Percentiles rank a stretch among this genome's conserved stretches.
These are phyloP conservation scores for Melanostoma mellinum DNA, from an alignment of 2,888 invertebrate species.

Conservation along the genomic window DNA sequence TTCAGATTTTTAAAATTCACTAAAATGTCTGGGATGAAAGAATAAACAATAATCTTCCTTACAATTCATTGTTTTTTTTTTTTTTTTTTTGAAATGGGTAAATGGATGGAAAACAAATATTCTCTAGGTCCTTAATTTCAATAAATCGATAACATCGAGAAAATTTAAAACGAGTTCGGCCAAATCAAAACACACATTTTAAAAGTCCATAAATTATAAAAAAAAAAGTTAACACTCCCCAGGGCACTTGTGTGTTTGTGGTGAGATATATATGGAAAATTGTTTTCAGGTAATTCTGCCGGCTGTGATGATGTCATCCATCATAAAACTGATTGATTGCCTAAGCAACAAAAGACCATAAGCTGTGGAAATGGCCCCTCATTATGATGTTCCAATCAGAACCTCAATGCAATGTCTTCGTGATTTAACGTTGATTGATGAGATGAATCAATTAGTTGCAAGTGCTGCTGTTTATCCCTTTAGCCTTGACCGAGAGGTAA, in stretches of 20 bases:
- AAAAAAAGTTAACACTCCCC: conserved; percentile 12
- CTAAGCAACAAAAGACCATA: conserved; percentile 38
- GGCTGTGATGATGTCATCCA: conserved; percentile 31
- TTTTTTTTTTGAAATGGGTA: too few species aligned
- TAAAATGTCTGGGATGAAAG: too few species aligned
- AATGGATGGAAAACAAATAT: too few species aligned
- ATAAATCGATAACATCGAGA: background rate
- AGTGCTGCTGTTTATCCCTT: conserved; percentile 29
- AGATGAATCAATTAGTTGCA: conserved; percentile 65
- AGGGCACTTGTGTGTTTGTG: background rate
- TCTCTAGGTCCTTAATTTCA: conserved; percentile 13
- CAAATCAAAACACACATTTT: background rate
- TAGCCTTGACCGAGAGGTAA: background rate
- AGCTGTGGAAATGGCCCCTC: conserved; percentile 28
- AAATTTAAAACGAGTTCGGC: too few species aligned
- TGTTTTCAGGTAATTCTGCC: conserved; percentile 8
- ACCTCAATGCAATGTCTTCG: conserved; percentile 3
- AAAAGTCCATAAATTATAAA: conserved; percentile 22
- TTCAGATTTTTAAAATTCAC: too few species aligned
- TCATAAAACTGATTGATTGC: conserved; percentile 43
- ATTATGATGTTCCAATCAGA: conserved; percentile 6
- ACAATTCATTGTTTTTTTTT: too few species aligned
- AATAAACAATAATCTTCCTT: too few species aligned
- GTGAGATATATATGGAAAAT: background rate
- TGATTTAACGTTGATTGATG: conserved; percentile 60